Evolutionary conservation across 2,113 vertebrate genomes (phyloP).

Genomic region (Charina bottae): DNA sequence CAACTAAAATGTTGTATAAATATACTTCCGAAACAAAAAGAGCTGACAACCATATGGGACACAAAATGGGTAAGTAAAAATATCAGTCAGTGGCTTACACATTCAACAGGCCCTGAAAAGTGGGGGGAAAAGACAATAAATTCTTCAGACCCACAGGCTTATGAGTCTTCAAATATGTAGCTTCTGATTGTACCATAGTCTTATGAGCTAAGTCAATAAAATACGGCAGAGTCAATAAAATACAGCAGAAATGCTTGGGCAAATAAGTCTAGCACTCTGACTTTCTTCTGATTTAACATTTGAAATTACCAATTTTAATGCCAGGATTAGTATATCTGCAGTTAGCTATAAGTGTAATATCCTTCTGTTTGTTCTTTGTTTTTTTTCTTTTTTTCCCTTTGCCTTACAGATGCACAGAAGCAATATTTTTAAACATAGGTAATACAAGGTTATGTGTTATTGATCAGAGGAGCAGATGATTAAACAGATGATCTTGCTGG

Average conservation of each 20-base stretch:
- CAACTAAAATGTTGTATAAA: neutral
- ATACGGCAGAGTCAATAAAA: neutral
- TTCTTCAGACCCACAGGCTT: neutral
- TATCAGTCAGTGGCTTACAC: neutral
- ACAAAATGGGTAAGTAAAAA: neutral
- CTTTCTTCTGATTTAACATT: neutral
- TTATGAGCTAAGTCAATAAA: neutral
- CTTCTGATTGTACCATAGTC: neutral
- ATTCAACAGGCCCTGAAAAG: neutral
- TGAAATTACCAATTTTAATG: neutral
- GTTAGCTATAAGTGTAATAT: neutral
- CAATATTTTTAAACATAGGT: neutral
- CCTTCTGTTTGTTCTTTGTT: neutral
- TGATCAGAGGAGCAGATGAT: neutral
- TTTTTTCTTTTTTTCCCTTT: neutral
- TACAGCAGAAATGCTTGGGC: neutral
- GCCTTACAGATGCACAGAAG: neutral
- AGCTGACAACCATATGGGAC: neutral
- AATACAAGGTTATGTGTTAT: neutral
- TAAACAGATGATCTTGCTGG: neutral
- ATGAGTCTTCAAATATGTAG: neutral
- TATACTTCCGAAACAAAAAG: neutral
- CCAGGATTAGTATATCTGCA: neutral
- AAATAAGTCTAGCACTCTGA: neutral
- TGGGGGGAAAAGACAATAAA: neutral